Conservation (phyloP, 1,140 invertebrate species). For the Colletes gigas region DNA sequence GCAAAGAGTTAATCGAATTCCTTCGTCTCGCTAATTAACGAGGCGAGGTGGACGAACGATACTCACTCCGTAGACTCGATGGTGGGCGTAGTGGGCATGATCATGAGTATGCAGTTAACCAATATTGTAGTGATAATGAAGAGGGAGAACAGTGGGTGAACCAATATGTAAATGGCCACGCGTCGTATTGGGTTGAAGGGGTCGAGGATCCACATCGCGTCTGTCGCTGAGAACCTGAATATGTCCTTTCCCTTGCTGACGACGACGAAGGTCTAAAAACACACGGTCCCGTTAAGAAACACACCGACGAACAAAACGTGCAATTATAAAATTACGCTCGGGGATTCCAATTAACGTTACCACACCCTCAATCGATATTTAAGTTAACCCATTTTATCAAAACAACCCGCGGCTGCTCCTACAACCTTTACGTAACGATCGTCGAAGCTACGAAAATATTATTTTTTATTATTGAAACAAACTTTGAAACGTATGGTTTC, state of each 20-base stretch:
- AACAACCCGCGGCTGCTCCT: too few relatives aligned
- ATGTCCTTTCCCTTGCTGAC: slow-evolving; percentile 99
- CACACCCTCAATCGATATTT: neutral
- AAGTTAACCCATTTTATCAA: neutral
- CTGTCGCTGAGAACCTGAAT: slow-evolving; percentile 98
- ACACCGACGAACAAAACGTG: neutral
- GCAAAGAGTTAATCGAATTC: slow-evolving; percentile 13
- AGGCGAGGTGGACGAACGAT: slow-evolving; percentile 52
- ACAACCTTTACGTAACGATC: too few relatives aligned
- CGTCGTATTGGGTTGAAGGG: slow-evolving; percentile 98
- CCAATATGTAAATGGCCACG: slow-evolving; percentile 98
- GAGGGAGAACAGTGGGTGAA: slow-evolving; percentile 98
- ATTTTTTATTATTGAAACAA: too few relatives aligned
- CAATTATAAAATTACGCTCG: too few relatives aligned
- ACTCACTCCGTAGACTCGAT: slow-evolving; percentile 99
- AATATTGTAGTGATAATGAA: slow-evolving; percentile 99
- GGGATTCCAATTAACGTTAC: too few relatives aligned
- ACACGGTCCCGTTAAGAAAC: neutral
- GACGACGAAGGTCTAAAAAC: slow-evolving; percentile 95
- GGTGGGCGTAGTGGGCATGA: slow-evolving; percentile 94
- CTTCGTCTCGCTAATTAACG: neutral
- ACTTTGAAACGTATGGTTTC: too few relatives aligned
- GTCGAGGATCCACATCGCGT: slow-evolving; percentile 96
- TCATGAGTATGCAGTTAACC: slow-evolving; percentile 99
- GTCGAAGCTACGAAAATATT: too few relatives aligned